Conservation (phyloP, 2,113 vertebrate species). For the Hystrix brachyura region DNA sequence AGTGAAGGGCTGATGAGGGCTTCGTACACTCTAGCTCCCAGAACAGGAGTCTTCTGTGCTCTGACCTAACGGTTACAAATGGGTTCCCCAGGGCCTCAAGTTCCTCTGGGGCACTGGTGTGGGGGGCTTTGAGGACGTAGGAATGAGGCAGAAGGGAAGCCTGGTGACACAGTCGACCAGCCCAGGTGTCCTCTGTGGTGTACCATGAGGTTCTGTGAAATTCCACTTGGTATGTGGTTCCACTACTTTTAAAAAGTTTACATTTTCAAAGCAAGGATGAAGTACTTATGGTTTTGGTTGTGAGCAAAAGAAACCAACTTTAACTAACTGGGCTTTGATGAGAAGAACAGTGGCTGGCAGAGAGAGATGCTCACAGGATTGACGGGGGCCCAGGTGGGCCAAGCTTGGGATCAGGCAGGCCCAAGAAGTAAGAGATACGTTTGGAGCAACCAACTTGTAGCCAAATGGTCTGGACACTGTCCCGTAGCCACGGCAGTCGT, state of each 20-base stretch:
- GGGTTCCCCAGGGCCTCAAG: background rate
- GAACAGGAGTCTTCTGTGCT: background rate
- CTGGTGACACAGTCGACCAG: background rate
- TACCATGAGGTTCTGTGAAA: background rate
- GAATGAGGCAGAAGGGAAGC: background rate
- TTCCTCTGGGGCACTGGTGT: background rate
- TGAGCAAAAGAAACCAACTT: background rate
- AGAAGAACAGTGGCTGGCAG: background rate
- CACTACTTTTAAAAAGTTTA: background rate
- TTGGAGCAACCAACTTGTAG: background rate
- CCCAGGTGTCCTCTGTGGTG: no score
- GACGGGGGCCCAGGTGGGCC: fast-evolving
- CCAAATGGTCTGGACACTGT: fast-evolving
- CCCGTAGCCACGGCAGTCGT: fast-evolving
- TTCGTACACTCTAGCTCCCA: fast-evolving
- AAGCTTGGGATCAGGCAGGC: background rate
- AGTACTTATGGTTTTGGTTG: background rate
- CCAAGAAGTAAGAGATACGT: no score
- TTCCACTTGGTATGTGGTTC: background rate
- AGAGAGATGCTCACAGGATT: fast-evolving
- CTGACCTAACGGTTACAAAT: background rate
- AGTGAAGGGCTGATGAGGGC: fast-evolving
- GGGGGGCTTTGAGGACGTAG: no score
- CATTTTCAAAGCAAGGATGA: background rate
- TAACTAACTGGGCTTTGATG: background rate